phyloP scores from a whole-genome alignment of 2,797 vertebrate genomes.

The Tenualosa thibaudeaui region DNA sequence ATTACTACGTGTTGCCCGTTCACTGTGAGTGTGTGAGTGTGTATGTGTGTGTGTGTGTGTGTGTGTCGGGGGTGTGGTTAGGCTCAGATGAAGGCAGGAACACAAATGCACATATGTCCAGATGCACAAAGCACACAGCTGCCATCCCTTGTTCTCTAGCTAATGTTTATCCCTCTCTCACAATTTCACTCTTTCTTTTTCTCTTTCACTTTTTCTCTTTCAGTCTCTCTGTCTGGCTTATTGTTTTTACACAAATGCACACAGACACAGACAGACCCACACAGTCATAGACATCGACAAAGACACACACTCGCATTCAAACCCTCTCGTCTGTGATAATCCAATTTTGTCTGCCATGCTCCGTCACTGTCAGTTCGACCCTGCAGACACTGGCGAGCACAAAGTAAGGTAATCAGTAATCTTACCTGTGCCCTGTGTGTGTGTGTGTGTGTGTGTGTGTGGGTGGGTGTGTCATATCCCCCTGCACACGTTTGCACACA shows the following conservation, averaged over 20 bases:
- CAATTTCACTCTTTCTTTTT: background rate
- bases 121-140: background rate
- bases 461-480: background rate
- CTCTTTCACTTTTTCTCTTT: background rate
- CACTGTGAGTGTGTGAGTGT: background rate
- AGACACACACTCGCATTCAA: background rate
- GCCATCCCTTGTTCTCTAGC: background rate
- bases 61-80: background rate
- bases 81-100: background rate
- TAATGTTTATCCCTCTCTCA: background rate
- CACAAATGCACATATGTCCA: background rate
- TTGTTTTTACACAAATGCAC: background rate
- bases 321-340: background rate
- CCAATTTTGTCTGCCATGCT: background rate
- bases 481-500: background rate
- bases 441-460: background rate
- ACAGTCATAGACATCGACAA: background rate
- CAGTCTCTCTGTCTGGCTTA: background rate
- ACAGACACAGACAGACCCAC: background rate
- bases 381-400: background rate
- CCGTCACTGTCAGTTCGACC: constrained; percentile 5
- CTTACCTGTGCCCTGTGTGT: background rate
- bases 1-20: background rate
- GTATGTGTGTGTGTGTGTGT: too few relatives aligned
- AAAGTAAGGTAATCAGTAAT: background rate